A percentile compares a stretch with the other conserved stretches of the same genome.
phyloP scores from a whole-genome alignment of 2,888 invertebrate species.

The Chorisops tibialis region DNA sequence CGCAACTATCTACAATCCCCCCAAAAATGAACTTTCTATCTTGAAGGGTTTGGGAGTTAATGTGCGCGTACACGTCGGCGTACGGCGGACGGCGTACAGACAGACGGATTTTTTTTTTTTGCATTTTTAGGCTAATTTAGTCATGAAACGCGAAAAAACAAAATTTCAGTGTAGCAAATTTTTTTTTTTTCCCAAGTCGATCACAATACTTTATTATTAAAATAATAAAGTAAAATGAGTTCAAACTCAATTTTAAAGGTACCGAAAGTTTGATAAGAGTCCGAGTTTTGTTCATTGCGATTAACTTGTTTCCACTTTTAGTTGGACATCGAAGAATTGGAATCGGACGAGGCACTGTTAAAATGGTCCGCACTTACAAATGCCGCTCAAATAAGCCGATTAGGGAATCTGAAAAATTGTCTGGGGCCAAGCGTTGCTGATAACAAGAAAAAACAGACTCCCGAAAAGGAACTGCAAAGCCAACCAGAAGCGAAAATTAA shows the following conservation, averaged over 20 bases:
- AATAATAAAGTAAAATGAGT: too few relatives aligned
- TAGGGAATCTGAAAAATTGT: background rate
- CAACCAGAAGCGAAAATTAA: background rate
- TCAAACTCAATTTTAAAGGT: conserved; percentile 6
- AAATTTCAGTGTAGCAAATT: too few relatives aligned
- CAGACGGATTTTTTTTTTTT: too few relatives aligned
- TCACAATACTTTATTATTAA: too few relatives aligned
- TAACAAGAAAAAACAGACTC: background rate
- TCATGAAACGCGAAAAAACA: too few relatives aligned
- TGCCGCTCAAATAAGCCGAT: conserved; percentile 5
- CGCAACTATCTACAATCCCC: too few relatives aligned
- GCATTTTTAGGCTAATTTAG: too few relatives aligned
- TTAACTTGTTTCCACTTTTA: background rate
- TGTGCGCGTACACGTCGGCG: too few relatives aligned
- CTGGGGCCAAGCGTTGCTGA: background rate
- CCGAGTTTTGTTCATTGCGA: background rate
- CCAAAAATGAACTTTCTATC: too few relatives aligned
- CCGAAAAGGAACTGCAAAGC: background rate
- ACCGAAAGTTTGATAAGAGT: background rate
- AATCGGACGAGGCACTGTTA: conserved; percentile 9
- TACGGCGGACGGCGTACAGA: too few relatives aligned
- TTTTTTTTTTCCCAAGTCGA: too few relatives aligned
- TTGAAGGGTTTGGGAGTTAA: too few relatives aligned
- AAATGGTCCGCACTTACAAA: conserved; percentile 20
- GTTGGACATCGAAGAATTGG: conserved; percentile 15